Evolutionary conservation across 2,888 invertebrate genomes (phyloP), one percentile per base, ranked within the genome.

Genomic region (Scelioninae gen. 1): DNA sequence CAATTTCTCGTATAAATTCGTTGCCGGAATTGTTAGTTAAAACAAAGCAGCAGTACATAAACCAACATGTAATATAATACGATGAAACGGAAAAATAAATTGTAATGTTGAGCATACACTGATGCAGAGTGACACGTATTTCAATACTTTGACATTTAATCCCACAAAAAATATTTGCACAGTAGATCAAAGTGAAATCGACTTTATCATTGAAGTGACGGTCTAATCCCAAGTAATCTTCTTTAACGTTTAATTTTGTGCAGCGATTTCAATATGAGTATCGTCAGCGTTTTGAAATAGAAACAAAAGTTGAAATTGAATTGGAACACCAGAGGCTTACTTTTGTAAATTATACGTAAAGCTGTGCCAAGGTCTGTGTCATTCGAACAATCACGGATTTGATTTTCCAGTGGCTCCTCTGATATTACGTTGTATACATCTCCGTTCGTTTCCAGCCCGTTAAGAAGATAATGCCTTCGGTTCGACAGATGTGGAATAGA

Each of bases 201-300:
- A 62, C 62, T 74, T 74, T 60, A 45, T 55, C 53, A 55, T 38
- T 43, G 51, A 63, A 16, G 55, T 49, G 71, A 55, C 63, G 63
- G 31, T 63, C 34, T 55, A 63, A 74, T 53, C 63, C 63, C 0
- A 0, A 15, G 62, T 74, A 74, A 74, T 74, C 72, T 32, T 55
- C 72, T 74, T 74, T 34, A 55, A 38, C 45, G 32, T 74, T 74
- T 55, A 62, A 74, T 74, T 74, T 74, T 32, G 56, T 32, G 66
- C 55, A 49, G 23, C 32, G 29, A 45, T 65, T 65, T 38, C 65
- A 51, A 51, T 38, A 15, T n/a, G 16, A 55, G 56, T 16, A 56
- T 55, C 55, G 15, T 10, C 1, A n/a, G 1, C 13, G 13, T 51
- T 51, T 31, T 16, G 34, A 34, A 63, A 63, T 34, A 16, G 31